These are phyloP conservation scores for Epirrita christyi DNA, from an alignment of 2,888 invertebrate species.

Conservation along the genomic window DNA sequence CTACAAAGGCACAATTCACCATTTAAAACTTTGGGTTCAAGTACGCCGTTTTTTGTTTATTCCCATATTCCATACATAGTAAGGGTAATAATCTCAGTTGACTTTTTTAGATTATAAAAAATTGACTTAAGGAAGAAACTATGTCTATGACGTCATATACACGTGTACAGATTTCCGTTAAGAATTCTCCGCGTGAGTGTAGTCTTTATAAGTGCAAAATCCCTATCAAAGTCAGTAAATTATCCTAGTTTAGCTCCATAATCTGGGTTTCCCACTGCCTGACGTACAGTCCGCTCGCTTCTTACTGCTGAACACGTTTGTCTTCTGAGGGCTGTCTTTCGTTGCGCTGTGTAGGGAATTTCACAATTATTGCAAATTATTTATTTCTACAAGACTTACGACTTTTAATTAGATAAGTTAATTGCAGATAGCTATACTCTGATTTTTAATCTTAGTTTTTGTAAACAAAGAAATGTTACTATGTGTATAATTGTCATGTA, in stretches of 20 bases:
- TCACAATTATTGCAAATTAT: not conserved
- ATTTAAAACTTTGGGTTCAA: no score
- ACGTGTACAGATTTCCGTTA: no score
- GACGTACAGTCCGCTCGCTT: conserved; percentile 62
- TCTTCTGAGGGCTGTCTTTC: conserved; percentile 54
- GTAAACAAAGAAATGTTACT: no score
- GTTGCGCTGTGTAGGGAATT: conserved; percentile 56
- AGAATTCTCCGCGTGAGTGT: not conserved
- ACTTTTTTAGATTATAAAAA: no score
- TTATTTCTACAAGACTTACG: not conserved
- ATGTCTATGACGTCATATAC: no score
- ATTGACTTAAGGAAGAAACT: no score
- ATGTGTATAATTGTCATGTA: no score
- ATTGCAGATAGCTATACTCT: not conserved
- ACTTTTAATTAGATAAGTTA: not conserved
- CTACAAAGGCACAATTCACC: not conserved
- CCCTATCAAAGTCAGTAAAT: conserved; percentile 3
- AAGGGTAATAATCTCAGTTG: no score
- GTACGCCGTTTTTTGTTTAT: no score
- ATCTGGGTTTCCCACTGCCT: conserved; percentile 58
- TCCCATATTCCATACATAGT: no score
- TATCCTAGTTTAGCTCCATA: conserved; percentile 59
- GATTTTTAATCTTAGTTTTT: no score
- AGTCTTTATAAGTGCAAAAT: not conserved
- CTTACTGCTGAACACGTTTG: conserved; percentile 53